phyloP scores from a whole-genome alignment of 1,140 invertebrate species.

The Meloidogyne chitwoodi region DNA sequence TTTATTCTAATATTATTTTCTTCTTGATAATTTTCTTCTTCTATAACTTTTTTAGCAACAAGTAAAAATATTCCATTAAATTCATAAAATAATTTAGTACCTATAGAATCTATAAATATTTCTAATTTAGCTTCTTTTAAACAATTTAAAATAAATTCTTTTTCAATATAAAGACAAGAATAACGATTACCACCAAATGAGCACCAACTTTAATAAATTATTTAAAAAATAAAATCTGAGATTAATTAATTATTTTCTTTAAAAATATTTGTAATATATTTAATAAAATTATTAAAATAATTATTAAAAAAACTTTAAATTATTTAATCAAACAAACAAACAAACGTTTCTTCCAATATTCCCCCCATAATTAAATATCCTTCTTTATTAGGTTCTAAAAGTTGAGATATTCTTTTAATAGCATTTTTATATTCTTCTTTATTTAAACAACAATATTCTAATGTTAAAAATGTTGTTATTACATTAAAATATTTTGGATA shows the following conservation, averaged over 20 bases:
- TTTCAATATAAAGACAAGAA: conserved; percentile 53
- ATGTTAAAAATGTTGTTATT: conserved; percentile 57
- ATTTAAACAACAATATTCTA: conserved; percentile 57
- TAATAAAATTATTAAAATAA: no score
- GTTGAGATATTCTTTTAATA: conserved; percentile 32
- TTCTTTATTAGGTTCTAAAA: not conserved
- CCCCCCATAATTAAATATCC: conserved; percentile 45
- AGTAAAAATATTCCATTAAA: conserved; percentile 15
- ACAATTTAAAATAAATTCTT: conserved; percentile 48
- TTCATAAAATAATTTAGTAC: conserved; percentile 16
- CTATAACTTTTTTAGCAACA: conserved; percentile 8
- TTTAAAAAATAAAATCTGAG: not conserved
- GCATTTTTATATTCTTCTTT: conserved; percentile 46
- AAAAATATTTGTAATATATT: no score
- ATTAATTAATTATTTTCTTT: no score
- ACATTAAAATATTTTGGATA: conserved; percentile 17
- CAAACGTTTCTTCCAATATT: conserved; percentile 51
- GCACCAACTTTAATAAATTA: conserved; percentile 42
- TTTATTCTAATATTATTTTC: not conserved
- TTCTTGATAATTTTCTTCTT: not conserved
- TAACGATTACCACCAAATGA: conserved; percentile 54
- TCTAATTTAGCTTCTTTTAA: conserved; percentile 19
- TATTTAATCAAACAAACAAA: no score
- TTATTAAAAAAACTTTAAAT: not conserved
- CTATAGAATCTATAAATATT: conserved; percentile 5